phyloP scores from a whole-genome alignment of 2,888 invertebrate genomes.

The Philonicus albiceps region DNA sequence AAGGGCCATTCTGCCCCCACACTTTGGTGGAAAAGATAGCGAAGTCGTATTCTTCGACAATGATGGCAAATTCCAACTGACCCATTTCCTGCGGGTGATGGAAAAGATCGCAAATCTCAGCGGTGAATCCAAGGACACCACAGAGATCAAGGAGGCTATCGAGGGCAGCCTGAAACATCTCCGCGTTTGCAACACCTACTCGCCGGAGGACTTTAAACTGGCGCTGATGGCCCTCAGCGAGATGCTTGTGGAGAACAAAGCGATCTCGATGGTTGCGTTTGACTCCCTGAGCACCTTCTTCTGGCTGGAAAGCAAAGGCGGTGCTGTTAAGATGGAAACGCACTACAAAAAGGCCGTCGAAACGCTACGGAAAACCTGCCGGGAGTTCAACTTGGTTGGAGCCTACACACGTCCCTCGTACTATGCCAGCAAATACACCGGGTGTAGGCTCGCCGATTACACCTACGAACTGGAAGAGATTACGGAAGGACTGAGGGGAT shows the following conservation, averaged over 20 bases:
- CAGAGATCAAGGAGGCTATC: constrained; percentile 48
- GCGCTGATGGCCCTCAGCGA: constrained; percentile 56
- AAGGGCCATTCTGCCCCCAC: constrained; percentile 62
- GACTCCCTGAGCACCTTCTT: constrained; percentile 66
- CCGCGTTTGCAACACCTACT: constrained; percentile 52
- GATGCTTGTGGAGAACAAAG: constrained; percentile 59
- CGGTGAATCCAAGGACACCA: constrained; percentile 44
- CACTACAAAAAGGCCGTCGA: constrained; percentile 52
- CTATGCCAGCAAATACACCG: constrained; percentile 43
- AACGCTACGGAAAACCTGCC: constrained; percentile 51
- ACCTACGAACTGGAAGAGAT: constrained; percentile 44
- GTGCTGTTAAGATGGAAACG: constrained; percentile 51
- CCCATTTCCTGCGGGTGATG: constrained; percentile 59
- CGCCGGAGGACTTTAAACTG: constrained; percentile 52
- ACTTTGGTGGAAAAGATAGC: constrained; percentile 61
- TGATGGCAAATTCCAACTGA: constrained; percentile 63
- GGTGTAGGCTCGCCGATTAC: constrained; percentile 47
- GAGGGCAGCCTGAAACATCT: constrained; percentile 51
- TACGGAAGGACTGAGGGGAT: constrained; percentile 7
- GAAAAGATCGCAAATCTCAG: constrained; percentile 53
- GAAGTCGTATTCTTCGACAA: constrained; percentile 65
- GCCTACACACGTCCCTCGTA: constrained; percentile 52
- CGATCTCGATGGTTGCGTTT: constrained; percentile 63
- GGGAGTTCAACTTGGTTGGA: constrained; percentile 53
- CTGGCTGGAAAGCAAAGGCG: constrained; percentile 57